Conservation (phyloP, 2,888 invertebrate genomes). For the Cepaea hortensis region DNA sequence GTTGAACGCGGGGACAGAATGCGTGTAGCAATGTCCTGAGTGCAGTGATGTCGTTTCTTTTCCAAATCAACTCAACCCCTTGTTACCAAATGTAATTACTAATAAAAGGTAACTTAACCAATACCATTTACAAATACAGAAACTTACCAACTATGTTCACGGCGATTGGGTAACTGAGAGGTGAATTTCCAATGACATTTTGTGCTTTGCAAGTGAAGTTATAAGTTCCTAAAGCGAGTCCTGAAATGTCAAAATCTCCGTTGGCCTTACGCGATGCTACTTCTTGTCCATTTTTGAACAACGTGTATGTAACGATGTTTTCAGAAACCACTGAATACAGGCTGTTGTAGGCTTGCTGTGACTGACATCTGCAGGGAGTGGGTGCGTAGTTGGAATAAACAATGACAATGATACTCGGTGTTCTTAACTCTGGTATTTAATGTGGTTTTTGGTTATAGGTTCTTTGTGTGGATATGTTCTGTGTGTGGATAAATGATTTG, state of each 20-base stretch:
- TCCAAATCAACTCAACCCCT: too few species aligned
- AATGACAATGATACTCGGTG: background rate
- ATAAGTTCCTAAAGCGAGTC: background rate
- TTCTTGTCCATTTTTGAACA: slow-evolving; percentile 3
- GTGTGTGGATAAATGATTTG: too few species aligned
- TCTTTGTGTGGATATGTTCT: too few species aligned
- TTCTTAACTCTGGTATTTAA: background rate
- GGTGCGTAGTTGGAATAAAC: background rate
- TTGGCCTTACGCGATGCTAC: background rate
- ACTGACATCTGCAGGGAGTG: background rate
- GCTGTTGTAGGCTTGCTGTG: background rate
- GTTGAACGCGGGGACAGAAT: too few species aligned
- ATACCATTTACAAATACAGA: too few species aligned
- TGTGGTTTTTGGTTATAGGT: too few species aligned
- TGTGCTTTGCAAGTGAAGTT: slow-evolving; percentile 8
- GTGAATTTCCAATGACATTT: slow-evolving; percentile 3
- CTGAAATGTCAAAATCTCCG: background rate
- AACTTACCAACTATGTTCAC: slow-evolving; percentile 10
- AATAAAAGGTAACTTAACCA: too few species aligned
- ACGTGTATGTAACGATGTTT: background rate
- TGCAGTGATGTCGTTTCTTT: too few species aligned
- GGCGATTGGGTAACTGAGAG: background rate
- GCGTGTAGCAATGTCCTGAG: too few species aligned
- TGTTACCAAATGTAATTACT: too few species aligned
- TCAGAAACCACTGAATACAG: background rate